Conservation (phyloP, 2,113 vertebrate species). For the Todiramphus saurophagus region DNA sequence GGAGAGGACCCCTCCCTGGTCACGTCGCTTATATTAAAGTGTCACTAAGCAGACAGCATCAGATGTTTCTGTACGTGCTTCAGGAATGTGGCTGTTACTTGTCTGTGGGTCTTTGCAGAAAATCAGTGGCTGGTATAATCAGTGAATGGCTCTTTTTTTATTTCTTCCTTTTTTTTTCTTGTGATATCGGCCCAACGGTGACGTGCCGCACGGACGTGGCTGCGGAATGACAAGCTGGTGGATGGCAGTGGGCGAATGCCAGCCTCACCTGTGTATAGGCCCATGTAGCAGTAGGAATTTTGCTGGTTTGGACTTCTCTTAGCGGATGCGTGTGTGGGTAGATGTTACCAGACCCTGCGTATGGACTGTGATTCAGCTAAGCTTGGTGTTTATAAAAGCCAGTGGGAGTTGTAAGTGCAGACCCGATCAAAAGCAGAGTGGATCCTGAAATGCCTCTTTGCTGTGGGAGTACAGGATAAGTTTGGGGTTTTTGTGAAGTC, state of each 20-base stretch:
- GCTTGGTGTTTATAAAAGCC: not conserved
- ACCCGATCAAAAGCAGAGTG: not conserved
- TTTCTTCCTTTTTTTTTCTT: too few relatives aligned
- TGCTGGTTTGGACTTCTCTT: not conserved
- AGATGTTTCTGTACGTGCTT: not conserved
- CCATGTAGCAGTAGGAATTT: not conserved
- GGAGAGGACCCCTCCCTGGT: not conserved
- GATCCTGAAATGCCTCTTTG: rapidly evolving
- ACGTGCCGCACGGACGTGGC: not conserved
- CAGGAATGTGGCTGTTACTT: not conserved
- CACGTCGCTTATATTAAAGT: not conserved
- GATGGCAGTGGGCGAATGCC: not conserved
- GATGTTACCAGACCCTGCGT: not conserved
- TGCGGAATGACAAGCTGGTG: not conserved
- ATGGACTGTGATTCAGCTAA: not conserved
- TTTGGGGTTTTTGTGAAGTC: not conserved
- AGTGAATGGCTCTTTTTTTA: not conserved
- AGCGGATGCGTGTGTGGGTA: not conserved
- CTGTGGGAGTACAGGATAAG: not conserved
- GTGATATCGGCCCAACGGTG: not conserved
- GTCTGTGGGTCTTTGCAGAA: not conserved
- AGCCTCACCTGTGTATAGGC: not conserved
- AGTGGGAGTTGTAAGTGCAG: not conserved
- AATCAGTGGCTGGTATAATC: not conserved
- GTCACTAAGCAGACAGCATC: not conserved